Conservation (phyloP, 1,140 invertebrate species). For the Macrostomum lignano region DNA sequence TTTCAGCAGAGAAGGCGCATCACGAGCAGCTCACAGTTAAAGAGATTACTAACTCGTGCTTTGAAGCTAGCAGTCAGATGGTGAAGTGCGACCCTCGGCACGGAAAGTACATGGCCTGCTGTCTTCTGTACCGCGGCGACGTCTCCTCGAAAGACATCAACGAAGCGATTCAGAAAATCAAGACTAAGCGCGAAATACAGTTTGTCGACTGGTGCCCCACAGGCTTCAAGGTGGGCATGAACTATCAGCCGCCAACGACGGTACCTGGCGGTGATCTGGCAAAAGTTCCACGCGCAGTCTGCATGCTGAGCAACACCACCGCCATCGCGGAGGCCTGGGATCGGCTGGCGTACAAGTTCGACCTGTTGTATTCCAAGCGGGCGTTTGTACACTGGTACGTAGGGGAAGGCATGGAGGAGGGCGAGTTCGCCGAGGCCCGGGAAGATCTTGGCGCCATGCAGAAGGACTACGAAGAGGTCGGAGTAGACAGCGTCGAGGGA, state of each 20-base stretch:
- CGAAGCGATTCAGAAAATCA: slow-evolving; percentile 19
- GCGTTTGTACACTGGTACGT: slow-evolving; percentile 10
- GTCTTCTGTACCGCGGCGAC: slow-evolving; percentile 29
- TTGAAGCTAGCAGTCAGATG: slow-evolving; percentile 37
- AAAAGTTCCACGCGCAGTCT: slow-evolving; percentile 32
- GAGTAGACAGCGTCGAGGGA: background rate
- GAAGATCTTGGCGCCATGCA: slow-evolving; percentile 10
- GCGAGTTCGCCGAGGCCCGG: slow-evolving; percentile 11
- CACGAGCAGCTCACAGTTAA: slow-evolving; percentile 29
- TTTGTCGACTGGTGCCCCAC: slow-evolving; percentile 10
- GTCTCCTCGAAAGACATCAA: slow-evolving; percentile 30
- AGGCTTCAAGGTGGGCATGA: slow-evolving; percentile 36
- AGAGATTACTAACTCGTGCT: slow-evolving; percentile 33
- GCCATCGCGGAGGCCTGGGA: slow-evolving; percentile 47
- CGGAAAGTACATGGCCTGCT: slow-evolving; percentile 15
- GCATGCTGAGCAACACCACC: slow-evolving; percentile 47
- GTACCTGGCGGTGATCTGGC: slow-evolving; percentile 37
- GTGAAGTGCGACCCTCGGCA: slow-evolving; percentile 35
- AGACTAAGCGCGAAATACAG: slow-evolving; percentile 23
- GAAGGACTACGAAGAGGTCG: slow-evolving; percentile 8
- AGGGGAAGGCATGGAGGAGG: slow-evolving; percentile 9
- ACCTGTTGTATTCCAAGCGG: slow-evolving; percentile 7
- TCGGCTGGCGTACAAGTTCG: slow-evolving; percentile 13
- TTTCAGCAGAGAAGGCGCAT: background rate
- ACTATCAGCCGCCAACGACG: slow-evolving; percentile 44